Percentiles rank a stretch among this genome's conserved stretches.
These are phyloP conservation scores for Sebastiscus albofasciatus DNA, from an alignment of 2,797 vertebrate genomes.

Conservation along the genomic window DNA sequence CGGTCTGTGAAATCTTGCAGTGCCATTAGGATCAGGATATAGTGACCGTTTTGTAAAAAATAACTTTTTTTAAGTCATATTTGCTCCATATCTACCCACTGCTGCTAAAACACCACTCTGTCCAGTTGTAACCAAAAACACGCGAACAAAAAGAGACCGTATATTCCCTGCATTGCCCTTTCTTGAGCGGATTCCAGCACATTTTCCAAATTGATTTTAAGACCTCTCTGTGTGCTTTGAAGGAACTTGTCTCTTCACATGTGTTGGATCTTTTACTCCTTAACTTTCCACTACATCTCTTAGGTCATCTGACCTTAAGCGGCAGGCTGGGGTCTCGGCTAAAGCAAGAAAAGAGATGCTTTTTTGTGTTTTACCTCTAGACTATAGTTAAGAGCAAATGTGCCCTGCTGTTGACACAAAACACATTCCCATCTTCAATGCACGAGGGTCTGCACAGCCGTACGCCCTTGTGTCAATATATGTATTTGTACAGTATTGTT, in stretches of 20 bases:
- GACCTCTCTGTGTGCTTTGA: background rate
- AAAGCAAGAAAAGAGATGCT: background rate
- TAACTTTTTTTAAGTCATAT: no score
- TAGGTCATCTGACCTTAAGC: background rate
- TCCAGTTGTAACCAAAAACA: background rate
- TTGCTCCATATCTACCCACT: no score
- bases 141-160: background rate
- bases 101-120: background rate
- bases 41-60: no score
- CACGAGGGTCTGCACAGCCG: background rate
- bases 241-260: background rate
- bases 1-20: no score
- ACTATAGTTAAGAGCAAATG: background rate
- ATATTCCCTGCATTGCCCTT: background rate
- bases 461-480: constrained; percentile 1
- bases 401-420: background rate
- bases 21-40: no score
- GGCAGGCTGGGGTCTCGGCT: no score
- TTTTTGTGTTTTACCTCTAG: background rate
- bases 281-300: background rate
- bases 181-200: background rate
- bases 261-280: background rate
- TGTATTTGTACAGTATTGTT: constrained; percentile 1
- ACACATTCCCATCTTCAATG: background rate
- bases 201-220: constrained; percentile 10